Conservation (phyloP, 64 coral and sea anemone species). For the Cladopsammia gracilis region DNA sequence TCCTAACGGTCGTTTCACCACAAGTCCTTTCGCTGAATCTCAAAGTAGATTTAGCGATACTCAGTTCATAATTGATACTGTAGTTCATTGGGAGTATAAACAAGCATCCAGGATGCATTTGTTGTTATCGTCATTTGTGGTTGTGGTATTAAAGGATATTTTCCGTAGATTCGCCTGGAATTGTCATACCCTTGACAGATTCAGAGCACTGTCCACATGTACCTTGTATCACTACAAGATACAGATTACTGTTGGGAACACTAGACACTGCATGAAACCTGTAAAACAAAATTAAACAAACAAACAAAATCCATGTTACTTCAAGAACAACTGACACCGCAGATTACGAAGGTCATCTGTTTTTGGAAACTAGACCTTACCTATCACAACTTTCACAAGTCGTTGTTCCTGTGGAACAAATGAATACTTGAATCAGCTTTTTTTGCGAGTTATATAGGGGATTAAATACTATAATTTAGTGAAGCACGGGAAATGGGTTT, state of each 20-base stretch:
- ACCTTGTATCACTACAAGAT: constrained; percentile 62
- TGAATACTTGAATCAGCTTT: not conserved
- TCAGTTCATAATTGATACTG: too few species aligned
- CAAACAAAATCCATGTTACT: not conserved
- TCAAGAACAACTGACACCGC: not conserved
- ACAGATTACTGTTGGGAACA: constrained; percentile 71
- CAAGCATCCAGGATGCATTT: not conserved
- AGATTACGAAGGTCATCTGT: not conserved
- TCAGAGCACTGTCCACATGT: constrained; percentile 34
- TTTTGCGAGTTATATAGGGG: too few species aligned
- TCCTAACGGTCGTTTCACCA: too few species aligned
- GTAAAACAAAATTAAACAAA: not conserved
- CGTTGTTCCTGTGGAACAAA: constrained; percentile 17
- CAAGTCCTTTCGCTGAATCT: too few species aligned
- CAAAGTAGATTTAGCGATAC: too few species aligned
- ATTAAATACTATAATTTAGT: too few species aligned
- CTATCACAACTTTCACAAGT: not conserved
- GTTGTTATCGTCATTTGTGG: not conserved
- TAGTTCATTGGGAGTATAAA: too few species aligned
- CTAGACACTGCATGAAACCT: constrained; percentile 51
- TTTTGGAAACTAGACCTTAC: not conserved
- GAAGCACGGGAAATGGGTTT: too few species aligned
- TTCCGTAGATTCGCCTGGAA: constrained; percentile 63
- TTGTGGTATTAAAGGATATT: constrained; percentile 78
- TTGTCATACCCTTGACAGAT: not conserved